Base-by-base conservation (phyloP, 2,888 invertebrate species). In the Nomada goodeniana region DNA sequence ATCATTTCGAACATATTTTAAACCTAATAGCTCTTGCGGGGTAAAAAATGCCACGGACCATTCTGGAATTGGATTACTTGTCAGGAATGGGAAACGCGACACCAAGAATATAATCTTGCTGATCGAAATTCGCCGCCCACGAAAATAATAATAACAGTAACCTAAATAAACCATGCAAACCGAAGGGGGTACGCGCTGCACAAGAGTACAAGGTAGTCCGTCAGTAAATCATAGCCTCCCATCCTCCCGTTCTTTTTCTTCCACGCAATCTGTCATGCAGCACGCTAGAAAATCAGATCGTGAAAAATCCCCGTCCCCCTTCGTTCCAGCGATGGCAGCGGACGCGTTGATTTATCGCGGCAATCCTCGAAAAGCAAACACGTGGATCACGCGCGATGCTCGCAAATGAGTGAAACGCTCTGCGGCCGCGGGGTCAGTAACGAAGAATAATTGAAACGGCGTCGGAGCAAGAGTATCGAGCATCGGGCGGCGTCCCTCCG, bases 371-470 rank as follows among this genome's bases (percentile, higher is more conserved):
- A 47, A 47, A 63, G 55, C 57, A 52, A 57, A 64, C 69, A 42
- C 67, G 36, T 3, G 78, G 29, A 68, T 73, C 70, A 63, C 20
- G 23, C 42, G n/a, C 23, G 59, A 47, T 57, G 59, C 55, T 63
- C 59, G 65, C 71, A 67, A 79, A 74, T 69, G 70, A 80, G 80
- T 69, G 81, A 84, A 86, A 18, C 65, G 76, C 76, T 85, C 76
- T 74, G 53, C 75, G 81, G 77, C 50, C 76, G 80, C 72, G 79
- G 68, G 80, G 82, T 79, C 85, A 76, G 83, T 88, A 88, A 88
- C 89, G 86, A 89, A 89, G 88, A 88, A 85, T 89, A 89, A 89
- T 88, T 89, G 89, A 88, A 88, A 89, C 57, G 76, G 80, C 77
- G 44, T 23, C 52, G 23, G 42, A 57, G 67, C 42, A 64, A 68